Evolutionary conservation across 2,113 vertebrate species (phyloP).

Genomic region (Charadrius vociferus): DNA sequence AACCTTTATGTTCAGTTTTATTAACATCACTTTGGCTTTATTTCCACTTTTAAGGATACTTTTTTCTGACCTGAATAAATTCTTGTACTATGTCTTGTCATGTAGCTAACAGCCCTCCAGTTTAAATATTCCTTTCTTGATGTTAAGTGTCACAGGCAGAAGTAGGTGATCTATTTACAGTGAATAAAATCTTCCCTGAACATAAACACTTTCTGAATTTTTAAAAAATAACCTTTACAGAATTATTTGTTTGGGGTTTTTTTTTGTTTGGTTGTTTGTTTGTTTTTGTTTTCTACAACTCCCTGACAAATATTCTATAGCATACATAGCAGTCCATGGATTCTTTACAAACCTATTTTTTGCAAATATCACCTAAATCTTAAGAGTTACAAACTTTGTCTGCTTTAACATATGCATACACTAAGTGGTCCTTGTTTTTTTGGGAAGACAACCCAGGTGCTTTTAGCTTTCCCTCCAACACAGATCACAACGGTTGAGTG

Average conservation of each 20-base stretch:
- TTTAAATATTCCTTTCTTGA: slow-evolving; percentile 12
- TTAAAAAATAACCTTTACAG: background rate
- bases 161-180: background rate
- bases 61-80: slow-evolving; percentile 35
- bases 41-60: slow-evolving; percentile 14
- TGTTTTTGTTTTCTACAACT: background rate
- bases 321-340: background rate
- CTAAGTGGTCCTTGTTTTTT: background rate
- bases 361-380: background rate
- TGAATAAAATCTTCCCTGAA: background rate
- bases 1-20: slow-evolving; percentile 4
- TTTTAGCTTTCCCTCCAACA: background rate
- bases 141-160: background rate
- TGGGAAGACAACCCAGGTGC: background rate
- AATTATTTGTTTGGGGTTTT: background rate
- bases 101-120: background rate
- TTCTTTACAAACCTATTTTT: background rate
- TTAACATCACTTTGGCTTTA: slow-evolving; percentile 4
- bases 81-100: background rate
- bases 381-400: background rate
- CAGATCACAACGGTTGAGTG: background rate
- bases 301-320: background rate
- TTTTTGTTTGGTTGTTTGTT: background rate
- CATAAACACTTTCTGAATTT: background rate
- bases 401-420: background rate